Conservation (phyloP, 2,888 invertebrate genomes). For the Aphrophora alni region DNA sequence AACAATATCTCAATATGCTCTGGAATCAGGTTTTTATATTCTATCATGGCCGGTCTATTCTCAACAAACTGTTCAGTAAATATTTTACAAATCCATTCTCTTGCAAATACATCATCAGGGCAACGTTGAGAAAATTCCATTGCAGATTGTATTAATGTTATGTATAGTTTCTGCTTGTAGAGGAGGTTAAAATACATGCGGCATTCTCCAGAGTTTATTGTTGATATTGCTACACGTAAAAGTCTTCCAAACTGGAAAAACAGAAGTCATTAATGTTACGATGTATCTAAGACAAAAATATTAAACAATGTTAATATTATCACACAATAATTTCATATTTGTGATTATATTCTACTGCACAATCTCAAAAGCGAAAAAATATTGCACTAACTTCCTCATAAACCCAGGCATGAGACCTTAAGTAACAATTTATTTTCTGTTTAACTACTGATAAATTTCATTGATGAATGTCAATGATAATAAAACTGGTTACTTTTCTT, state of each 20-base stretch:
- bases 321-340: too few species aligned
- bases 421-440: too few species aligned
- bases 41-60: background rate
- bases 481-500: too few species aligned
- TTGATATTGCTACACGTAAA: constrained; percentile 45
- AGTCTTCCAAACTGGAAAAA: constrained; percentile 56
- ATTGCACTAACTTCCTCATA: too few species aligned
- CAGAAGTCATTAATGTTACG: constrained; percentile 33
- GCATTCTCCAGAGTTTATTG: constrained; percentile 57
- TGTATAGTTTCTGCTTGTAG: constrained; percentile 58
- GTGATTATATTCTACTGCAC: too few species aligned
- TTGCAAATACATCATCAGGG: constrained; percentile 60
- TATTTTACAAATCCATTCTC: constrained; percentile 69
- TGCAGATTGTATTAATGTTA: constrained; percentile 59
- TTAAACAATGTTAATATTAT: too few species aligned
- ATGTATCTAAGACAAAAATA: too few species aligned
- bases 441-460: too few species aligned
- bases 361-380: too few species aligned
- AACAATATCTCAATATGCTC: constrained; percentile 62
- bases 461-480: too few species aligned
- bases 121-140: constrained; percentile 60
- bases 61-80: constrained; percentile 54
- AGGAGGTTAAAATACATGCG: constrained; percentile 61
- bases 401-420: too few species aligned
- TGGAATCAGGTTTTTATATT: constrained; percentile 56